Evolutionary conservation across 2,888 invertebrate genomes (phyloP).

Genomic region (Eucera pruinosa): DNA sequence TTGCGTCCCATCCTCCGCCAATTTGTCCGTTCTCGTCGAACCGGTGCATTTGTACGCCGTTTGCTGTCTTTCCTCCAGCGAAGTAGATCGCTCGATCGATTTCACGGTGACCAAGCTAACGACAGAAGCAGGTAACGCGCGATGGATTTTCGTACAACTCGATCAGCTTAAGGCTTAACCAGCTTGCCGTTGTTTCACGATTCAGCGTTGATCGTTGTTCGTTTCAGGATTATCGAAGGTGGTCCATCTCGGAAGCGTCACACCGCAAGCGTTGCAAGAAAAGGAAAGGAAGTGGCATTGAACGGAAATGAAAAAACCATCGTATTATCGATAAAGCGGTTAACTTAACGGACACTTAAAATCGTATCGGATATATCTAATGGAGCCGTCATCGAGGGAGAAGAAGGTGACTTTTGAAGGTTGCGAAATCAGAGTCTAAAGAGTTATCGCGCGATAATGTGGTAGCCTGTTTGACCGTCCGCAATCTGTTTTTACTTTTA

Average conservation of each 20-base stretch:
- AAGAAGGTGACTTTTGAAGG: constrained; percentile 52
- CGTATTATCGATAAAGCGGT: constrained; percentile 19
- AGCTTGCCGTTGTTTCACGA: too few relatives aligned
- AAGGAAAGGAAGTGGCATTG: background rate
- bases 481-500: constrained; percentile 52
- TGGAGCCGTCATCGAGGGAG: constrained; percentile 10
- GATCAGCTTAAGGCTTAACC: too few relatives aligned
- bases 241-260: background rate
- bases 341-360: constrained; percentile 24
- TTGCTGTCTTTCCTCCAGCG: too few relatives aligned
- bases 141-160: too few relatives aligned
- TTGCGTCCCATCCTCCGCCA: background rate
- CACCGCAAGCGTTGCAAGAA: too few relatives aligned
- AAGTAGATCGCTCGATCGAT: too few relatives aligned
- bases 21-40: background rate
- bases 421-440: constrained; percentile 42
- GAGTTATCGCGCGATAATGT: constrained; percentile 61
- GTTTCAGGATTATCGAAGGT: constrained; percentile 12
- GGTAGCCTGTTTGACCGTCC: constrained; percentile 33
- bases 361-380: constrained; percentile 46
- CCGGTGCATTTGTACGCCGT: too few relatives aligned
- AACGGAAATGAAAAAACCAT: background rate
- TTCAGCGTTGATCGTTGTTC: too few relatives aligned
- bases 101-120: too few relatives aligned
- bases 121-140: too few relatives aligned